Evolutionary conservation across 2,888 invertebrate species (phyloP), one percentile per base, ranked within the genome.

Genomic region (Epirrhoe tristata): DNA sequence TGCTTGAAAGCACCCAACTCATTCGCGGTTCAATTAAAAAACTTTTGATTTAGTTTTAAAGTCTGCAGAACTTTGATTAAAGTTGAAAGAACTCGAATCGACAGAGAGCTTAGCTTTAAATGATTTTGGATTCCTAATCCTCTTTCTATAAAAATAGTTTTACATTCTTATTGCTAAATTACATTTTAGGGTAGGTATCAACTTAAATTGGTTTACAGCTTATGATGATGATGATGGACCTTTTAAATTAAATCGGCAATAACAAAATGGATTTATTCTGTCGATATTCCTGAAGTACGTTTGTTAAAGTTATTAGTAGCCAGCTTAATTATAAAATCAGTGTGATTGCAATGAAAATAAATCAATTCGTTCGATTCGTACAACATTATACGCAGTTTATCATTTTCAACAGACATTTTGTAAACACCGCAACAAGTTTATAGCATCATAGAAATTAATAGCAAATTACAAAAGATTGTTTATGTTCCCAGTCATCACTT

Each of bases 21-120:
- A 62, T 58, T 62, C 43, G 39, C 17, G 43, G 43, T 58, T 58
- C 62, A 58, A 58, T 58, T 58, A 58, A 67, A 58, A 59, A 63
- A 63, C 67, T 67, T 63, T 61, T 55, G 34, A 51, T 61, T 59
- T 36, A 54, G 58, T 68, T 69, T 66, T 57, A 24, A 67, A 67
- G 46, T 67, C 36, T 53, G 36, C 52, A 57, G 61, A 61, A 60
- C 57, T 48, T 50, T 61, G 39, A 58, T 66, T 58, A 46, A 57
- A 60, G 52, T 66, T 66, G 39, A 58, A 58, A 63, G 43, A 62
- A 55, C 17, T 52, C 39, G 14, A 57, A 52, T 63, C 16, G 5
- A 43, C 34, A 52, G 32, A 31, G 6, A 39, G 56, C 56, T 46
- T 48, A 54, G 32, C 43, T 32, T 32, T 14, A 12, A 17, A 46